Conservation (phyloP, 2,113 vertebrate genomes). For the Grallaria varia region DNA sequence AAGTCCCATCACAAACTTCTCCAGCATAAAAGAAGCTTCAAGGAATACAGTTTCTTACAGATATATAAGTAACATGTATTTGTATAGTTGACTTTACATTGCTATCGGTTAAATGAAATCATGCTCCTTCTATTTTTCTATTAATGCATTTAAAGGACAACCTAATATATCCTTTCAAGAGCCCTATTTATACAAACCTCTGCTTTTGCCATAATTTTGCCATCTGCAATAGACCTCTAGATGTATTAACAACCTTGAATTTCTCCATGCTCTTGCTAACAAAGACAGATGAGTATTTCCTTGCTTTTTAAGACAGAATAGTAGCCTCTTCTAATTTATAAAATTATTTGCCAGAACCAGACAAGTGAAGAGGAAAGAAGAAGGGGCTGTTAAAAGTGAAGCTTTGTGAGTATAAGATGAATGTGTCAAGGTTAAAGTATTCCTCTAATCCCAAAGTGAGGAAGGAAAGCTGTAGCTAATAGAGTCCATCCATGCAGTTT, state of each 20-base stretch:
- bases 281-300: not conserved
- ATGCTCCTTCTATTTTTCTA: not conserved
- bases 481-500: conserved; percentile 57
- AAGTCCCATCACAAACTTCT: not conserved
- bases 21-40: not conserved
- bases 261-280: not conserved
- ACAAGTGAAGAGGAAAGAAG: conserved; percentile 51
- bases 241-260: not conserved
- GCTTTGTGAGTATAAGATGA: conserved; percentile 55
- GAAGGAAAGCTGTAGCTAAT: conserved; percentile 68
- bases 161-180: not conserved
- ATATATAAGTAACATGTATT: not conserved
- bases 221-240: not conserved
- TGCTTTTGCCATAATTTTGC: not conserved
- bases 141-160: not conserved
- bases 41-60: not conserved
- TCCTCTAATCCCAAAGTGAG: conserved; percentile 67
- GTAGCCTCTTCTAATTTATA: conserved; percentile 43
- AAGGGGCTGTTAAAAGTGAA: conserved; percentile 14
- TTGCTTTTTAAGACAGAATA: not conserved
- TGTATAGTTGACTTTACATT: not conserved
- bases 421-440: conserved; percentile 74
- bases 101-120: not conserved
- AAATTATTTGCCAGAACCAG: conserved; percentile 44
- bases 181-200: not conserved